phyloP scores from a whole-genome alignment of 2,888 invertebrate species.

The Microplitis manilae region DNA sequence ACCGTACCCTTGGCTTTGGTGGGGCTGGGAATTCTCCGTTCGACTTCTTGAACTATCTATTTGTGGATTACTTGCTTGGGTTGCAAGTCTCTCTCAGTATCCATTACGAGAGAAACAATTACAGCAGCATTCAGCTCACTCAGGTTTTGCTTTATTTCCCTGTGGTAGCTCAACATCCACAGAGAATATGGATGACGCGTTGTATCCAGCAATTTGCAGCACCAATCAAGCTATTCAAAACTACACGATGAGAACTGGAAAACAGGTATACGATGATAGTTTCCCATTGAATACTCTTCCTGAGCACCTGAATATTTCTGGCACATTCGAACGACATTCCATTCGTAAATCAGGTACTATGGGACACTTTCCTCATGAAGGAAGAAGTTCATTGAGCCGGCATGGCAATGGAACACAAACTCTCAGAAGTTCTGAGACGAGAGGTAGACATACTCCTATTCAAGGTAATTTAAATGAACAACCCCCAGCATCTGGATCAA shows the following conservation, averaged over 20 bases:
- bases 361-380: slow-evolving; percentile 74
- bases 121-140: slow-evolving; percentile 69
- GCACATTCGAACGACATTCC: slow-evolving; percentile 69
- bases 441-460: slow-evolving; percentile 63
- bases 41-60: slow-evolving; percentile 90
- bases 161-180: slow-evolving; percentile 86
- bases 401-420: slow-evolving; percentile 74
- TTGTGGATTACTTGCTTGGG: slow-evolving; percentile 88
- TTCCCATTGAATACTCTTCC: slow-evolving; percentile 75
- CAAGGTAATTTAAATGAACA: slow-evolving; percentile 71
- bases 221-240: slow-evolving; percentile 89
- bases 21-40: slow-evolving; percentile 91
- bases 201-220: slow-evolving; percentile 89
- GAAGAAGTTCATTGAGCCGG: slow-evolving; percentile 67
- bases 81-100: slow-evolving; percentile 83
- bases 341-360: slow-evolving; percentile 76
- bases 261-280: slow-evolving; percentile 82
- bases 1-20: slow-evolving; percentile 85
- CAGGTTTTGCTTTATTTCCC: slow-evolving; percentile 85
- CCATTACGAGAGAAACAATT: slow-evolving; percentile 78
- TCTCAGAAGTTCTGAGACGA: slow-evolving; percentile 70
- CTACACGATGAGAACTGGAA: slow-evolving; percentile 84
- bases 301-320: slow-evolving; percentile 67
- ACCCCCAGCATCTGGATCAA: slow-evolving; percentile 73
- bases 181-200: slow-evolving; percentile 86